Evolutionary conservation across 2,888 invertebrate genomes (phyloP).

Genomic region (Oscheius sp.): DNA sequence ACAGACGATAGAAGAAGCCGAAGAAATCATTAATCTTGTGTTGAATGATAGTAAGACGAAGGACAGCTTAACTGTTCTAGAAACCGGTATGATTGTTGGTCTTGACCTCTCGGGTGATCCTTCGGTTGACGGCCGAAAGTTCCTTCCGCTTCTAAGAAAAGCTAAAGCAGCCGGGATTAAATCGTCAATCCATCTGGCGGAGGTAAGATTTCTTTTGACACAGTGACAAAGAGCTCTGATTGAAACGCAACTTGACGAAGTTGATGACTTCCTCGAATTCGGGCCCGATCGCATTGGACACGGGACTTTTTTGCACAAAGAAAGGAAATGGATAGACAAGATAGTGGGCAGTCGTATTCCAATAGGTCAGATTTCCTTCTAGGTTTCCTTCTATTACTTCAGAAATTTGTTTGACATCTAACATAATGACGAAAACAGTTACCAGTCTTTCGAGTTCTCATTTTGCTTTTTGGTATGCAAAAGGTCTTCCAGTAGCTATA

Average conservation of each 20-base stretch:
- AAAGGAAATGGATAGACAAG: constrained; percentile 15
- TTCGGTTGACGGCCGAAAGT: constrained; percentile 26
- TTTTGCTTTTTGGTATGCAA: constrained; percentile 33
- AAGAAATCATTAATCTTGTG: constrained; percentile 30
- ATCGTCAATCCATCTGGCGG: constrained; percentile 28
- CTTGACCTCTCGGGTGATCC: constrained; percentile 44
- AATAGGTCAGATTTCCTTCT: constrained; percentile 7
- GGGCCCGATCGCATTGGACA: constrained; percentile 35
- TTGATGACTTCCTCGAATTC: constrained; percentile 27
- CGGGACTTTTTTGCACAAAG: constrained; percentile 28
- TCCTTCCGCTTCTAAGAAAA: constrained; percentile 29
- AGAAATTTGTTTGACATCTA: constrained; percentile 48
- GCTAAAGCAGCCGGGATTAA: constrained; percentile 17
- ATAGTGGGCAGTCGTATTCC: constrained; percentile 19
- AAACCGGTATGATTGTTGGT: constrained; percentile 36
- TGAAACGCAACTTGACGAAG: constrained; percentile 24
- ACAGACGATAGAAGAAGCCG: constrained; percentile 33
- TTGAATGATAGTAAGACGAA: not conserved
- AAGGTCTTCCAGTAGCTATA: constrained; percentile 18
- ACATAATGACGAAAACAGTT: constrained; percentile 31
- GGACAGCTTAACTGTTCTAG: not conserved
- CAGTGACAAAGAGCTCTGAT: constrained; percentile 7
- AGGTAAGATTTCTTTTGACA: not conserved
- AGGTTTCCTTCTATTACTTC: not conserved
- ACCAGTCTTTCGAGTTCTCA: constrained; percentile 27